These are phyloP conservation scores for Apamea crenata DNA, from an alignment of 2,888 invertebrate genomes.

Conservation along the genomic window DNA sequence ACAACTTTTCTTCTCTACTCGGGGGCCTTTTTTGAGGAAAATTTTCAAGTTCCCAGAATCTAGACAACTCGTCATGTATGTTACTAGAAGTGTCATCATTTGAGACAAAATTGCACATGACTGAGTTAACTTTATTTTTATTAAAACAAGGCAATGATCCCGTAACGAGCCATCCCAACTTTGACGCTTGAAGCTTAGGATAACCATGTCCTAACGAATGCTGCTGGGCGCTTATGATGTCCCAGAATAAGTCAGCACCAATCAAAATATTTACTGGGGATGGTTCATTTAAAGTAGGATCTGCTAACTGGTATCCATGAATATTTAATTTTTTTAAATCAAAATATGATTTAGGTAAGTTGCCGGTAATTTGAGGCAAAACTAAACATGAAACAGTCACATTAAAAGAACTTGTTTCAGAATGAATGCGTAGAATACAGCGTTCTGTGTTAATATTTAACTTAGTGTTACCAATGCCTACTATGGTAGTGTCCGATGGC, in stretches of 20 bases:
- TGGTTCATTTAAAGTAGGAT: not conserved
- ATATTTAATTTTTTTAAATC: too few relatives aligned
- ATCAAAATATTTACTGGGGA: not conserved
- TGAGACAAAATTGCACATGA: not conserved
- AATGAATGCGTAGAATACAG: constrained; percentile 26
- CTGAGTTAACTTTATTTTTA: not conserved
- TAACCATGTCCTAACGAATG: constrained; percentile 19
- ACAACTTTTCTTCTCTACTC: not conserved
- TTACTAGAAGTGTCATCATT: constrained; percentile 4
- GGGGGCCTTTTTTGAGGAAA: too few relatives aligned
- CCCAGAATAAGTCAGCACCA: constrained; percentile 7
- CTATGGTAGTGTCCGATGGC: constrained; percentile 18
- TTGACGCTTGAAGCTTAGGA: constrained; percentile 24
- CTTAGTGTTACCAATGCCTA: constrained; percentile 25
- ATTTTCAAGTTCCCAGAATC: constrained; percentile 22
- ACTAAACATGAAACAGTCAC: constrained; percentile 14
- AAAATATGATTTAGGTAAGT: constrained; percentile 11
- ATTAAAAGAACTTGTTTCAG: constrained; percentile 13
- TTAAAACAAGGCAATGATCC: constrained; percentile 2
- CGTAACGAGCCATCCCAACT: constrained; percentile 19
- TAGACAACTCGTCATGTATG: constrained; percentile 9
- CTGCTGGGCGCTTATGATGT: constrained; percentile 14
- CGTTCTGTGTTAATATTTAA: constrained; percentile 21
- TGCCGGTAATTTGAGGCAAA: constrained; percentile 3
- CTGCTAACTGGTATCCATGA: not conserved